Evolutionary conservation across 2,113 vertebrate genomes (phyloP).

Genomic region (Oreochromis spilurus): DNA sequence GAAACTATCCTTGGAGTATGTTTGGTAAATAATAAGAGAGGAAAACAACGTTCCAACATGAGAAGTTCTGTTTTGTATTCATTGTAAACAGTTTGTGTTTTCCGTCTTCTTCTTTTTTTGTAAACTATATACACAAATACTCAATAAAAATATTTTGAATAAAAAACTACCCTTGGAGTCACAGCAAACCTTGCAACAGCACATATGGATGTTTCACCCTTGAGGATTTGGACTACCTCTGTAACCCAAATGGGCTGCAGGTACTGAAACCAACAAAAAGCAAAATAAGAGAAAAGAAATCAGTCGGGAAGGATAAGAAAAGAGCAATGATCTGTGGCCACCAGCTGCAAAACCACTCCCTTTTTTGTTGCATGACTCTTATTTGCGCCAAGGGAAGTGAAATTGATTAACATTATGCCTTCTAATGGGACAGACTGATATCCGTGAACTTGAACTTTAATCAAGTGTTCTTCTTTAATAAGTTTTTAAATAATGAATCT

Average conservation of each 20-base stretch:
- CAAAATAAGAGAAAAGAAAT: background rate
- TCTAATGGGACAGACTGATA: background rate
- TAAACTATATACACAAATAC: background rate
- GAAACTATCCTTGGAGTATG: background rate
- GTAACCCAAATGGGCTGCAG: background rate
- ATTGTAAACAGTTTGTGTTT: background rate
- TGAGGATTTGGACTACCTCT: background rate
- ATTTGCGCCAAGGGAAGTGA: background rate
- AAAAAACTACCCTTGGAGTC: background rate
- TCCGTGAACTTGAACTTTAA: background rate
- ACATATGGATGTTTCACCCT: background rate
- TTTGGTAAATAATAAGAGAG: background rate
- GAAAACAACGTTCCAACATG: background rate
- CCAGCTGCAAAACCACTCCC: background rate
- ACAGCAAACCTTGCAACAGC: background rate
- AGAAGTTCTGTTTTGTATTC: background rate
- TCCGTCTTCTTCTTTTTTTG: fast-evolving
- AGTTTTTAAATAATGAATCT: background rate
- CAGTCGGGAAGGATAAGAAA: background rate
- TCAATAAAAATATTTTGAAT: background rate
- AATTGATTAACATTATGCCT: background rate
- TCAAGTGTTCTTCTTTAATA: background rate
- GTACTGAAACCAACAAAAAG: background rate
- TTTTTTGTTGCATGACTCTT: background rate
- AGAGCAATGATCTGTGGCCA: background rate